Conservation (phyloP, 2,888 invertebrate genomes). For the Drosophila pseudotakahashii region DNA sequence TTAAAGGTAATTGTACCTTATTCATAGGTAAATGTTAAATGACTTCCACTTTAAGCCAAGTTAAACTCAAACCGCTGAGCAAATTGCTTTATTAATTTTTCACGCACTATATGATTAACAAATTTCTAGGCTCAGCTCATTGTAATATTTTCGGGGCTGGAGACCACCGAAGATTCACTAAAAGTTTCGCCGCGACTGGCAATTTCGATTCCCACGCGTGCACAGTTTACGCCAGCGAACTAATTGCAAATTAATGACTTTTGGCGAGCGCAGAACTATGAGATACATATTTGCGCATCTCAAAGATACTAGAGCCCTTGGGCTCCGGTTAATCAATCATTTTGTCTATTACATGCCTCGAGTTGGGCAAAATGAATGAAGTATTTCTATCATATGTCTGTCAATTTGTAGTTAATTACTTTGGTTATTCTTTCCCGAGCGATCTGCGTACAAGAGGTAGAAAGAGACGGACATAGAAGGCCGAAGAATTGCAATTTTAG, state of each 20-base stretch:
- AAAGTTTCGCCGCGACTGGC: slow-evolving; percentile 44
- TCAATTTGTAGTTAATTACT: slow-evolving; percentile 70
- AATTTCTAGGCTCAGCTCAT: slow-evolving; percentile 8
- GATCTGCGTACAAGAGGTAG: slow-evolving; percentile 1
- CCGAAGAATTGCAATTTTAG: slow-evolving; percentile 21
- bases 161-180: slow-evolving; percentile 15
- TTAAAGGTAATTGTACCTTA: background rate
- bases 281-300: slow-evolving; percentile 62
- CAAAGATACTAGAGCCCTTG: slow-evolving; percentile 35
- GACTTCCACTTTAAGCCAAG: background rate
- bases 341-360: slow-evolving; percentile 68
- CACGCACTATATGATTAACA: slow-evolving; percentile 28
- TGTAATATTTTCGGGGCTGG: slow-evolving; percentile 10
- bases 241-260: slow-evolving; percentile 79
- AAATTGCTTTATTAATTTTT: slow-evolving; percentile 27
- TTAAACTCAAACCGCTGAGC: slow-evolving; percentile 1
- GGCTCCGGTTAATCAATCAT: slow-evolving; percentile 70
- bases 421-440: slow-evolving; percentile 35
- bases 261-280: slow-evolving; percentile 53
- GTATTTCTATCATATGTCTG: slow-evolving; percentile 56
- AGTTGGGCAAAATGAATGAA: slow-evolving; percentile 22
- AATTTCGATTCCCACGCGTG: slow-evolving; percentile 73
- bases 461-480: slow-evolving; percentile 11
- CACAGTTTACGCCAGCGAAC: slow-evolving; percentile 58
- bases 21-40: background rate